Base-by-base conservation (phyloP, 2,113 vertebrate genomes). In the Apeltes quadracus region DNA sequence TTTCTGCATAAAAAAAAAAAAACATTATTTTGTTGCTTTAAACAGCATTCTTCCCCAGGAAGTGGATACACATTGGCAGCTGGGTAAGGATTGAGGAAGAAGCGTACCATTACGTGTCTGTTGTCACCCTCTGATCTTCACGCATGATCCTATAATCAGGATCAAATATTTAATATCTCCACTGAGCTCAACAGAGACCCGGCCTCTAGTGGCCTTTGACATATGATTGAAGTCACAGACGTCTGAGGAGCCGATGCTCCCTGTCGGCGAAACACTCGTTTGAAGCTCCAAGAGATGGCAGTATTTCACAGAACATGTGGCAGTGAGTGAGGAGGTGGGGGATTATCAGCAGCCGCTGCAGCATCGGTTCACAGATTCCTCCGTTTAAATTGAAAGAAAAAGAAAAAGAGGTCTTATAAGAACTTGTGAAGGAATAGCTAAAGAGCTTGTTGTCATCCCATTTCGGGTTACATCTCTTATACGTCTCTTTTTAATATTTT, bases 261-360 rank as follows among this genome's bases (percentile, higher is more conserved):
- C 34, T 22, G 12, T 38, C 20, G n/a, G 12, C 25, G 23, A 29
- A 20, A 3, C 8, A 20, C 36, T 81, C 10, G 38, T 57, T 51
- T n/a, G 23, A 69, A 41, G 61, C 4, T 46, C 93, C 96, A 87
- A 95, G 93, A 98, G 97, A 98, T 98, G 97, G 97, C 96, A 96
- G 95, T 95, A 95, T 97, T 93, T 94, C 94, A 92, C 95, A 96
- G 94, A 96, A 91, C 93, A 96, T 94, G 87, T 78, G 75, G 57
- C 74, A 73, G 64, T 22, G 22, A 73, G 43, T 14, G 1, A 36
- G 72, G 51, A 23, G 67, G 48, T 20, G 74, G 50, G 75, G 69
- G 69, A 67, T 81, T 46, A 81, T 63, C 63, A 77, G 81, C 74
- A 86, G 72, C 80, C 59, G 43, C 74, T 59, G 84, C 87, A 74